These are phyloP conservation scores for Drosophila pruinosa DNA, from an alignment of 1,140 invertebrate species.

Conservation along the genomic window DNA sequence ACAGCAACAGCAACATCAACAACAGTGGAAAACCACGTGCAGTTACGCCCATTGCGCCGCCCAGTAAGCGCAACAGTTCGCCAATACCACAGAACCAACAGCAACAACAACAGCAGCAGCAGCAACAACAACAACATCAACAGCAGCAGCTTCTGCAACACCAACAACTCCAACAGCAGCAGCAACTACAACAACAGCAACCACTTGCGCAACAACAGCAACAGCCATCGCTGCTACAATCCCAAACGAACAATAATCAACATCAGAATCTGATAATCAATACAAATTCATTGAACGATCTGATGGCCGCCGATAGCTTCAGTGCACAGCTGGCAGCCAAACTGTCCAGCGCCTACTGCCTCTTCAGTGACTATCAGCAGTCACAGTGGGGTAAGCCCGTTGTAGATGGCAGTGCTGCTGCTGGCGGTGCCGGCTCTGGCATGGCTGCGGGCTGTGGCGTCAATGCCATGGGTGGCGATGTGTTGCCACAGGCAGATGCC, in stretches of 20 bases:
- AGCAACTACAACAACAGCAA: slow-evolving; percentile 22
- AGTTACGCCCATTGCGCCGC: slow-evolving; percentile 72
- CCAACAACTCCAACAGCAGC: slow-evolving; percentile 25
- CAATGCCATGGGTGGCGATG: slow-evolving; percentile 83
- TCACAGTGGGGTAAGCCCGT: slow-evolving; percentile 85
- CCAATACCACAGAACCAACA: slow-evolving; percentile 38
- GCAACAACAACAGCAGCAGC: slow-evolving; percentile 22
- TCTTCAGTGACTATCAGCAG: slow-evolving; percentile 90
- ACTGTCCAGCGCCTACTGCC: slow-evolving; percentile 87
- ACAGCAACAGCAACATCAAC: slow-evolving; percentile 14
- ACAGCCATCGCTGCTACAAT: slow-evolving; percentile 27
- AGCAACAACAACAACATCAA: slow-evolving; percentile 8
- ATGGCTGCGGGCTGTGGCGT: slow-evolving; percentile 68
- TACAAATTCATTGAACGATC: slow-evolving; percentile 56
- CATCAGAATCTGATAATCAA: slow-evolving; percentile 68
- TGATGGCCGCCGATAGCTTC: slow-evolving; percentile 57
- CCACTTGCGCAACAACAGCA: slow-evolving; percentile 21
- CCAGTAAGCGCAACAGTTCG: slow-evolving; percentile 53
- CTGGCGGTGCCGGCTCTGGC: slow-evolving; percentile 73
- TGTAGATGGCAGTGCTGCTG: slow-evolving; percentile 82
- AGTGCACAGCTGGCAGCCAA: slow-evolving; percentile 68
- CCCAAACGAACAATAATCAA: slow-evolving; percentile 5
- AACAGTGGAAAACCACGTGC: slow-evolving; percentile 43
- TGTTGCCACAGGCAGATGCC: slow-evolving; percentile 87
- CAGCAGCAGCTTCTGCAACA: slow-evolving; percentile 9